Evolutionary conservation across 2,797 vertebrate genomes (phyloP), one percentile per base, ranked within the genome.

Genomic region (Merluccius polli): DNA sequence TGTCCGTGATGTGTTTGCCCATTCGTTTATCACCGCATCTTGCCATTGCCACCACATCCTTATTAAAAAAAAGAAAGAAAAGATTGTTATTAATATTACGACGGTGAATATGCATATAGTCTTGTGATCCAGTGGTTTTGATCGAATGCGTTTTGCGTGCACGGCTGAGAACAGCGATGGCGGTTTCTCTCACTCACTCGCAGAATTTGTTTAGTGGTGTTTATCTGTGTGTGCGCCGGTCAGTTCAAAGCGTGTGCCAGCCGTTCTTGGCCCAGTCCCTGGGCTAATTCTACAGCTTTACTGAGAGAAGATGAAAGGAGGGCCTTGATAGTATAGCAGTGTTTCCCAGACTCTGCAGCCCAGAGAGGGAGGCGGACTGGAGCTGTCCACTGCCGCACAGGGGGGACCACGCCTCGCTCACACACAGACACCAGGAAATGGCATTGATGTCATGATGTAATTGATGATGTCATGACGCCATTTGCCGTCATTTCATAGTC

Each of bases 11-110:
- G 80, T 87, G 91, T 91, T 85, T 77, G 82, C 89, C 86, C 90
- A 90, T 92, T 90, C 90, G 90, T 95, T 92, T 91, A 91, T 92
- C 95, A 94, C 90, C 82, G 85, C 91, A 91, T 92, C 88, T 87
- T 90, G 89, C 88, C 91, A 91, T 92, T 88, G 85, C 52, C 52
- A 88, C 82, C 89, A 89, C 88, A 86, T 87, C 87, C 85, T 87
- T 86, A 90, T 59, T 59, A 9, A 24, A 59, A 59, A 59, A n/a
- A 24, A 48, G 1, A 11, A 41, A 41, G 24, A 59, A 48, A n/a
- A 24, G 4, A 38, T 38, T 38, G 11, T 38, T 38, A 24, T 59
- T 59, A 59, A 7, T 87, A 87, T 88, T 75, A 87, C 29, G 85
- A 33, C 30, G 30, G 18, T 6, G 44, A 52, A 52, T 21, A 0